These are phyloP conservation scores for Rhabdomys dilectus DNA, from an alignment of 2,113 vertebrate species.

Conservation along the genomic window DNA sequence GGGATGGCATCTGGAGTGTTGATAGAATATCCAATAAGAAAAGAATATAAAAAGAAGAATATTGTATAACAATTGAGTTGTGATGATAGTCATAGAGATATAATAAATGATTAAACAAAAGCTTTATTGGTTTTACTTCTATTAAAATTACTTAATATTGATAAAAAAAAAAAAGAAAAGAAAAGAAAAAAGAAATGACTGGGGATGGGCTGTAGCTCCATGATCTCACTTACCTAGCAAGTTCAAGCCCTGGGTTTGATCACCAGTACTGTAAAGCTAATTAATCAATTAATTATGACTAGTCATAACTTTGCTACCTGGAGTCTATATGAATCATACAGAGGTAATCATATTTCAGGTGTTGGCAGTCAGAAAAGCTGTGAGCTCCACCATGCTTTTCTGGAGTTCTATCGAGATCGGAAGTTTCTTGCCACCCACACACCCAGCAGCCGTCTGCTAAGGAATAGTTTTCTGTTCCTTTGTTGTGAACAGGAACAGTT, in stretches of 20 bases:
- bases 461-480: not conserved
- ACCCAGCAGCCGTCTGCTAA: not conserved
- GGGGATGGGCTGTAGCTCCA: not conserved
- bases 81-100: too few species aligned
- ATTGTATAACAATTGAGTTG: too few species aligned
- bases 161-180: too few species aligned
- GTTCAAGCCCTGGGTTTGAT: not conserved
- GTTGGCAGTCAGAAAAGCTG: constrained; percentile 16
- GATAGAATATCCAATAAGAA: too few species aligned
- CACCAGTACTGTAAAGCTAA: not conserved
- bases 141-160: too few species aligned
- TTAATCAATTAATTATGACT: not conserved
- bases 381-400: not conserved
- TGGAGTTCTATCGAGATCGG: constrained; percentile 31
- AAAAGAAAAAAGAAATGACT: not conserved
- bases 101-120: too few species aligned
- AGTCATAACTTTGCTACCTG: constrained; percentile 42
- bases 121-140: too few species aligned
- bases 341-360: constrained; percentile 45
- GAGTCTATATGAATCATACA: constrained; percentile 47
- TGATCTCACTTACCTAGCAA: not conserved
- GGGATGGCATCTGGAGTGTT: too few species aligned
- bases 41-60: too few species aligned
- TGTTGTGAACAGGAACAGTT: not conserved
- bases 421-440: constrained; percentile 33